These are phyloP conservation scores for Oscheius myriophilus DNA, from an alignment of 2,888 invertebrate genomes.

Conservation along the genomic window DNA sequence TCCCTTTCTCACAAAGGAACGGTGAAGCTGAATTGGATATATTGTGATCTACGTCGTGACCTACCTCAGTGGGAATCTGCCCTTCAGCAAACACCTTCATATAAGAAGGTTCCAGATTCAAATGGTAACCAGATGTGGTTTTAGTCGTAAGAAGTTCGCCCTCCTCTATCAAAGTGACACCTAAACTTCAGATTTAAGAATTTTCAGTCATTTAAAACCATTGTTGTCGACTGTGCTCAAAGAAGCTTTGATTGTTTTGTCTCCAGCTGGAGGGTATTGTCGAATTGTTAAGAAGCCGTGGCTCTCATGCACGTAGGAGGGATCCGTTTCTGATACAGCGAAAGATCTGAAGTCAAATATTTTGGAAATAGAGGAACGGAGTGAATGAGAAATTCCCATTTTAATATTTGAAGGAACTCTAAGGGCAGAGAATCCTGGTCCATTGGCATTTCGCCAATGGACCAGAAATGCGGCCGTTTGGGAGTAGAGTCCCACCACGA, in stretches of 20 bases:
- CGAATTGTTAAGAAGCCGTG: constrained; percentile 53
- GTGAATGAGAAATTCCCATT: too few relatives aligned
- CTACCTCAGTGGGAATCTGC: constrained; percentile 33
- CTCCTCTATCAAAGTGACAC: constrained; percentile 53
- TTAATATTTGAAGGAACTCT: too few relatives aligned
- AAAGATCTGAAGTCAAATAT: constrained; percentile 34
- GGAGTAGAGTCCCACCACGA: too few relatives aligned
- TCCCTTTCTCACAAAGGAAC: constrained; percentile 49
- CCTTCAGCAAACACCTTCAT: constrained; percentile 7
- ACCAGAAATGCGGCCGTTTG: too few relatives aligned
- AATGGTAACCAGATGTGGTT: constrained; percentile 31
- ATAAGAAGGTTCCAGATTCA: constrained; percentile 45
- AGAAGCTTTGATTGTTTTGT: constrained; percentile 35
- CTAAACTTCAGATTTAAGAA: constrained; percentile 12
- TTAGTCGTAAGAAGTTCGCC: constrained; percentile 43
- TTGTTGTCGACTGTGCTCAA: constrained; percentile 47
- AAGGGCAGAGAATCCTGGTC: too few relatives aligned
- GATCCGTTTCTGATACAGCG: constrained; percentile 39
- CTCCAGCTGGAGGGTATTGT: constrained; percentile 46
- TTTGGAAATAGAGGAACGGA: not conserved
- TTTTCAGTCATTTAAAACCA: constrained; percentile 10
- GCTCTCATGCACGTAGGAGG: constrained; percentile 41
- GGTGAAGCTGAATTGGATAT: constrained; percentile 31
- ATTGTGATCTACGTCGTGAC: not conserved
- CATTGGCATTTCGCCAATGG: too few relatives aligned